Evolutionary conservation across 2,797 vertebrate species (phyloP), one percentile per base, ranked within the genome.

Genomic region (Sphenopsis melanotis): DNA sequence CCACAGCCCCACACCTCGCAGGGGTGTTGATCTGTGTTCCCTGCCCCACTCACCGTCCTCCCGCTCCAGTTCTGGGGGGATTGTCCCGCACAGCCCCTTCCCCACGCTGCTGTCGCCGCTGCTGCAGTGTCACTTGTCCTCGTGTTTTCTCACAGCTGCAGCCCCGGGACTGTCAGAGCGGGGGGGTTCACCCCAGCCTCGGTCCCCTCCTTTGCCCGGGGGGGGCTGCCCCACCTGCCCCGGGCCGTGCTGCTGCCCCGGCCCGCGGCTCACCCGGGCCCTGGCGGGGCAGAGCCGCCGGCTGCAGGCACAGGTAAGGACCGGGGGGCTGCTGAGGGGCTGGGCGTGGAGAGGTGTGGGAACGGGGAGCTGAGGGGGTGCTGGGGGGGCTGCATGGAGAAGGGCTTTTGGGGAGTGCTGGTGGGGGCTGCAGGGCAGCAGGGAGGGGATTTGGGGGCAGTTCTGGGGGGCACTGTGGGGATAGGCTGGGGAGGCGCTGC

Each of bases 291-390:
- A 98, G 95, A 97, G 98, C 6, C 96, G 90, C 32, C 93, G 46
- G 77, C 98, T 99, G 84, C 97, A 97, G 77, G 96, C 97, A 27
- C 98, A 99, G 98, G 98, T 87, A 82, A 78, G 96, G 26, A 8
- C 20, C 2, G 44, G 30, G 56, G 23, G 11, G 14, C 46, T 79
- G 42, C 26, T 10, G 61, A 8, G 32, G 18, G 32, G 36, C 20
- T 55, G n/a, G 34, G 16, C 1, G 1, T 15, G 27, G 29, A 12
- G 44, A 49, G 29, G 1, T 27, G 29, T 10, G 3, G 56, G 46
- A 14, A 21, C 8, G 15, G 29, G 34, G 17, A 16, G 44, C 44
- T 26, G 24, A 42, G 47, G 30, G 30, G 9, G 18, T 12, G 32
- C 18, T 15, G 36, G n/a, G 9, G 32, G 57, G 32, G 18, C 34